Evolutionary conservation across 2,797 vertebrate genomes (phyloP).

Genomic region (Carapus acus): DNA sequence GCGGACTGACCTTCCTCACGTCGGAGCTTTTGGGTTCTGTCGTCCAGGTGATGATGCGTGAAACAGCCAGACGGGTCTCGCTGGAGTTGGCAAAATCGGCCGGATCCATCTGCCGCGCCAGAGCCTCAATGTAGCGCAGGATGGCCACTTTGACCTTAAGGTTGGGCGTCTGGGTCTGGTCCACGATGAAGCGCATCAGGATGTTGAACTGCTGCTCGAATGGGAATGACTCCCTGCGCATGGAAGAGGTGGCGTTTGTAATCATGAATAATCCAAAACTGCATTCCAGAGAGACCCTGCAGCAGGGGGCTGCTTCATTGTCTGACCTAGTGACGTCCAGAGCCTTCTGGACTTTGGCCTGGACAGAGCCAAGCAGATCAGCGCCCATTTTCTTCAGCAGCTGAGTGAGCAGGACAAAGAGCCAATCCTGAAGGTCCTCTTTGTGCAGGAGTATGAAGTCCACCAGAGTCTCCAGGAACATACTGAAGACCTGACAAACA

Average conservation of each 20-base stretch:
- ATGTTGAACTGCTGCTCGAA: constrained; percentile 98
- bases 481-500: constrained; percentile 80
- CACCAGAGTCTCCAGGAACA: constrained; percentile 87
- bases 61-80: constrained; percentile 91
- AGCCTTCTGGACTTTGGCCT: constrained; percentile 95
- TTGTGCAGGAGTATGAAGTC: constrained; percentile 87
- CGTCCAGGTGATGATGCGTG: constrained; percentile 96
- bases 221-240: constrained; percentile 86
- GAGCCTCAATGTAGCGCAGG: constrained; percentile 88
- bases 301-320: not conserved
- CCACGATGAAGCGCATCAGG: constrained; percentile 96
- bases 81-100: constrained; percentile 94
- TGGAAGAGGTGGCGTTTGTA: constrained; percentile 18
- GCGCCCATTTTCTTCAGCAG: constrained; percentile 97
- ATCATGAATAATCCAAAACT: not conserved
- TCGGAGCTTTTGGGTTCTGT: constrained; percentile 97
- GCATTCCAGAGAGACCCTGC: not conserved
- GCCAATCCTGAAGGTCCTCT: constrained; percentile 95
- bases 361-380: constrained; percentile 91
- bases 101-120: constrained; percentile 91
- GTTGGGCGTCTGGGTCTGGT: constrained; percentile 96
- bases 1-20: constrained; percentile 75
- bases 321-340: constrained; percentile 88
- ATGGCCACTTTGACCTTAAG: constrained; percentile 95
- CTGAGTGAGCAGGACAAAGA: constrained; percentile 93